Evolutionary conservation across 92 coral and sea anemone genomes (phyloP), one percentile per base, ranked within the genome.

Genomic region (Desmophyllum pertusum): DNA sequence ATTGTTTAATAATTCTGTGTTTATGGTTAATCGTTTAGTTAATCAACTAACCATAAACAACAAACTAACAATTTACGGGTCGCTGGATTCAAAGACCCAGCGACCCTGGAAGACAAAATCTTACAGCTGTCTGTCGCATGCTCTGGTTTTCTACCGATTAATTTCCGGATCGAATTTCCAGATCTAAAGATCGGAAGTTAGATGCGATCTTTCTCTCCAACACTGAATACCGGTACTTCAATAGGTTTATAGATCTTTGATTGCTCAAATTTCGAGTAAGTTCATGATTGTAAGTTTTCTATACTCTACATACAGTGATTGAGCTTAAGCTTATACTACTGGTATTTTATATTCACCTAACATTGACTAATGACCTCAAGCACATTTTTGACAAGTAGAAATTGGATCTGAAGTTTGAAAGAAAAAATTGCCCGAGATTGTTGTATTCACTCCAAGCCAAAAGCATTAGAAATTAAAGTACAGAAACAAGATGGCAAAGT

Each of bases 141-240:
- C 33, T 65, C n/a, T 65, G 41, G 15, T 14, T 15, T 10, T 67
- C 33, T 62, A 15, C 37, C 29, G 30, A 25, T 62, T 19, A 6
- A 37, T 67, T 67, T 37, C 73, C 73, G 73, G 73, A 67, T 67
- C 36, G 73, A 17, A 67, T 67, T 67, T n/a, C 27, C 73, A 38
- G 36, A 67, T 15, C 73, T 67, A 30, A 36, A 33, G 73, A 35
- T 67, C 43, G 73, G 45, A 67, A 36, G 73, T 36, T 37, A 67
- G 25, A 67, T 67, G 45, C 25, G 45, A 6, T 67, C 27, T 38
- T 37, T 66, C 36, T 38, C 43, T 37, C 25, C 42, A 59, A 36
- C 18, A 29, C 45, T 19, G 42, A 67, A 37, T 17, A 38, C 27
- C 73, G 73, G 29, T 35, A 36, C 73, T 67, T 66, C n/a, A 19